phyloP scores from a whole-genome alignment of 2,113 vertebrate species.

The Holacanthus passer region DNA sequence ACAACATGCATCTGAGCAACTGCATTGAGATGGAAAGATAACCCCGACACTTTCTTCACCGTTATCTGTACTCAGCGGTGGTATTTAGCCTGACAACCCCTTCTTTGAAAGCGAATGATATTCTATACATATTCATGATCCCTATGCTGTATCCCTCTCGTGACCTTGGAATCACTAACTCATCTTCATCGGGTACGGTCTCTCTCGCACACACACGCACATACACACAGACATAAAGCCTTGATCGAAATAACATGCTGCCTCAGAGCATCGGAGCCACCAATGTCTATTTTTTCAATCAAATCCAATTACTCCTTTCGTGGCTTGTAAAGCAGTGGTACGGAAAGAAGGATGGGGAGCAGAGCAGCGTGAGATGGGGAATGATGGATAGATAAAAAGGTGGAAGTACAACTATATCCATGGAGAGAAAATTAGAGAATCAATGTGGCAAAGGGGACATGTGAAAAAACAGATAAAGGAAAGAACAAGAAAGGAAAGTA shows the following conservation, averaged over 20 bases:
- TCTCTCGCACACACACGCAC: background rate
- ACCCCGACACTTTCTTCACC: slow-evolving; percentile 24
- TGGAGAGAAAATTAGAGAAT: slow-evolving; percentile 19
- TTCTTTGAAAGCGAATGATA: slow-evolving; percentile 59
- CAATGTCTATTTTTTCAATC: slow-evolving; percentile 50
- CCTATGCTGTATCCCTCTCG: slow-evolving; percentile 40
- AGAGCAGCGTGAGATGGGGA: slow-evolving; percentile 29
- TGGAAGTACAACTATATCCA: slow-evolving; percentile 17
- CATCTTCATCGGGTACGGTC: slow-evolving; percentile 20
- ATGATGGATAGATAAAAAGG: slow-evolving; percentile 44
- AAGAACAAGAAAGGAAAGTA: slow-evolving; percentile 5
- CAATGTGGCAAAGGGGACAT: background rate
- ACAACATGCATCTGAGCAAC: background rate
- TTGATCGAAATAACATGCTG: slow-evolving; percentile 40
- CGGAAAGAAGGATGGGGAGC: background rate
- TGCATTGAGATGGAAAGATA: slow-evolving; percentile 59
- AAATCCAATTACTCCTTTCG: slow-evolving; percentile 59
- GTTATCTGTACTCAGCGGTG: slow-evolving; percentile 55
- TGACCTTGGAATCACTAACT: slow-evolving; percentile 55
- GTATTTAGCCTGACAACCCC: slow-evolving; percentile 66
- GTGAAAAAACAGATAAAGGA: background rate
- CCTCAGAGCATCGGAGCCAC: slow-evolving; percentile 33
- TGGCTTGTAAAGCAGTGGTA: slow-evolving; percentile 28
- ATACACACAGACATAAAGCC: background rate
- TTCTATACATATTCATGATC: slow-evolving; percentile 73